These are phyloP conservation scores for Xestia sexstrigata DNA, from an alignment of 2,888 invertebrate genomes.

Conservation along the genomic window DNA sequence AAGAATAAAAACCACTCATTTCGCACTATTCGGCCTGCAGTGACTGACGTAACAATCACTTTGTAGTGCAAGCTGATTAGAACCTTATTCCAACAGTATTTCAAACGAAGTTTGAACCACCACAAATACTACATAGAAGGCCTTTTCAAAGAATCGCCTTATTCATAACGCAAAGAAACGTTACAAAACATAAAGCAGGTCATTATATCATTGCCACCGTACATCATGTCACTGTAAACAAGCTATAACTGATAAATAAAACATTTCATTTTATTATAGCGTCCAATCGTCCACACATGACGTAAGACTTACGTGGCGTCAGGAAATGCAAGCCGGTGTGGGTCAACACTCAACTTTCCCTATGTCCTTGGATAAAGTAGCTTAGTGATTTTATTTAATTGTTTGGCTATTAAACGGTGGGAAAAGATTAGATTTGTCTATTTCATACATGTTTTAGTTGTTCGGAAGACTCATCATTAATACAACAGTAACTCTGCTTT, in stretches of 20 bases:
- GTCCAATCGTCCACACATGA: constrained; percentile 10
- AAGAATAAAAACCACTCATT: no score
- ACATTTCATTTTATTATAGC: constrained; percentile 47
- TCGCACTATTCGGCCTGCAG: no score
- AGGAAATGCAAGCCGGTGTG: constrained; percentile 45
- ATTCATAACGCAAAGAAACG: neutral
- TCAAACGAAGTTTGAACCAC: no score
- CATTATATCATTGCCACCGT: constrained; percentile 31
- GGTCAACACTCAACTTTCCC: constrained; percentile 65
- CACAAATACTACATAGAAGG: no score
- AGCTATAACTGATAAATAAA: constrained; percentile 59
- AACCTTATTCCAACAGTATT: no score
- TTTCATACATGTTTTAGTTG: neutral
- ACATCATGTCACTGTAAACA: constrained; percentile 12
- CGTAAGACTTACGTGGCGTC: constrained; percentile 38
- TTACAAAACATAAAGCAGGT: constrained; percentile 8
- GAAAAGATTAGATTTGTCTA: neutral
- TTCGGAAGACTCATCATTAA: neutral
- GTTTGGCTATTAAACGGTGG: neutral
- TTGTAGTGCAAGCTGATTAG: no score
- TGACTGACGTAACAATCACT: no score
- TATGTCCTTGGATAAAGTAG: constrained; percentile 35
- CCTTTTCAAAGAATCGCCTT: neutral
- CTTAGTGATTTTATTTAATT: neutral
- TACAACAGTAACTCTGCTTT: no score